Evolutionary conservation across 2,797 vertebrate genomes (phyloP).

Genomic region (Siniperca scherzeri): DNA sequence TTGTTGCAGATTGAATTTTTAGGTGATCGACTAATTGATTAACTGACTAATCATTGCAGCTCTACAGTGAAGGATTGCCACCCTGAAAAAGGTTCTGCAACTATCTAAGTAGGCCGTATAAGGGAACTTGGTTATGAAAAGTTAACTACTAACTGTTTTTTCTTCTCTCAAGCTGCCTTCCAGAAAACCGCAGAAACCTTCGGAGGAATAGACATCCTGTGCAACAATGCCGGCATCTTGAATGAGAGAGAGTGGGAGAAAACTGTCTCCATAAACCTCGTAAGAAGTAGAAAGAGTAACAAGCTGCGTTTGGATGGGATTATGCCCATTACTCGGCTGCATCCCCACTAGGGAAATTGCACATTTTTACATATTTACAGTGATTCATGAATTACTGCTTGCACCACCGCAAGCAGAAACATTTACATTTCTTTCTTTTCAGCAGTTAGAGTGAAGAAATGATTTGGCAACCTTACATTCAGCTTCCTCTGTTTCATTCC

Average conservation of each 20-base stretch:
- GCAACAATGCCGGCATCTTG: constrained; percentile 86
- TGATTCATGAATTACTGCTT: background rate
- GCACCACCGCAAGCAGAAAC: background rate
- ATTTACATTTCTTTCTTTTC: background rate
- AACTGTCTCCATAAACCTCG: constrained; percentile 82
- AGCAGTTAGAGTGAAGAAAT: background rate
- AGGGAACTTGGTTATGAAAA: background rate
- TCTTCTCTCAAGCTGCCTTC: constrained; percentile 72
- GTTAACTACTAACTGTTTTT: background rate
- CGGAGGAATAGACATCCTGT: constrained; percentile 81
- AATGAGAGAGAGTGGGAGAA: constrained; percentile 82
- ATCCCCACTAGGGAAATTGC: background rate
- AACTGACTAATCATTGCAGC: background rate
- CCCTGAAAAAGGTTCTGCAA: too few relatives aligned
- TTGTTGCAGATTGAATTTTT: background rate
- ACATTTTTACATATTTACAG: background rate
- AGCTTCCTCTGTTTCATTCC: background rate
- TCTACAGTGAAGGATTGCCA: background rate
- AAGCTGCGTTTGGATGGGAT: background rate
- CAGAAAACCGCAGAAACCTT: constrained; percentile 72
- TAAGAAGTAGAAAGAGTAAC: constrained; percentile 50
- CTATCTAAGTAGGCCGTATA: background rate
- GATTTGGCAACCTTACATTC: background rate
- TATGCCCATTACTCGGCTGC: rapidly evolving
- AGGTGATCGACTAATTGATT: background rate